Evolutionary conservation across 2,888 invertebrate species (phyloP).

Genomic region (Peribatodes rhomboidaria): DNA sequence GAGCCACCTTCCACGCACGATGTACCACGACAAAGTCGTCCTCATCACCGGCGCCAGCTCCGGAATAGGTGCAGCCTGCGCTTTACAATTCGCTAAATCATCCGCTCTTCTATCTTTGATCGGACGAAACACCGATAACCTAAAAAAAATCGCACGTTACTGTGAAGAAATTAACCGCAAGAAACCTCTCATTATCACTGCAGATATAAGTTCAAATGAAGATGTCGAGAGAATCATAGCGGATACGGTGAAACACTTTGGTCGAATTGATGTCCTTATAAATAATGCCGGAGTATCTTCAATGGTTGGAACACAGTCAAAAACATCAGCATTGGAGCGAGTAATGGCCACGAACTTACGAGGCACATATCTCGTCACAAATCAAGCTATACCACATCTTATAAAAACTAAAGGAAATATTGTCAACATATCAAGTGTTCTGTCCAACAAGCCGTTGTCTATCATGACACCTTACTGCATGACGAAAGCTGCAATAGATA

Average conservation of each 20-base stretch:
- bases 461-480: slow-evolving; percentile 70
- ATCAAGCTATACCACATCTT: slow-evolving; percentile 63
- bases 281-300: slow-evolving; percentile 72
- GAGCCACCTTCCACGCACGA: slow-evolving; percentile 47
- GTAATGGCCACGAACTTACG: slow-evolving; percentile 71
- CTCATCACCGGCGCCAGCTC: slow-evolving; percentile 76
- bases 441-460: slow-evolving; percentile 62
- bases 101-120: slow-evolving; percentile 66
- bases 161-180: slow-evolving; percentile 63
- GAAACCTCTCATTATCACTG: slow-evolving; percentile 63
- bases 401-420: slow-evolving; percentile 68
- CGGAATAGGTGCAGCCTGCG: slow-evolving; percentile 74
- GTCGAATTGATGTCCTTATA: slow-evolving; percentile 68
- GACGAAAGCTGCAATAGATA: slow-evolving; percentile 75
- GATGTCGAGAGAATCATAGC: slow-evolving; percentile 64
- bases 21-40: slow-evolving; percentile 72
- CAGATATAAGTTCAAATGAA: slow-evolving; percentile 67
- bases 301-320: slow-evolving; percentile 54
- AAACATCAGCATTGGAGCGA: slow-evolving; percentile 62
- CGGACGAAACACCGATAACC: slow-evolving; percentile 68
- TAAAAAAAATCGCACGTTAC: slow-evolving; percentile 59
- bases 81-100: slow-evolving; percentile 65
- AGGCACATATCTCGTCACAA: slow-evolving; percentile 67
- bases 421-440: slow-evolving; percentile 71
- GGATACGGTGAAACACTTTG: slow-evolving; percentile 62